Percentiles rank a stretch among this genome's conserved stretches.
These are phyloP conservation scores for Drosophila stalkeri DNA, from an alignment of 2,888 invertebrate species.

Conservation along the genomic window DNA sequence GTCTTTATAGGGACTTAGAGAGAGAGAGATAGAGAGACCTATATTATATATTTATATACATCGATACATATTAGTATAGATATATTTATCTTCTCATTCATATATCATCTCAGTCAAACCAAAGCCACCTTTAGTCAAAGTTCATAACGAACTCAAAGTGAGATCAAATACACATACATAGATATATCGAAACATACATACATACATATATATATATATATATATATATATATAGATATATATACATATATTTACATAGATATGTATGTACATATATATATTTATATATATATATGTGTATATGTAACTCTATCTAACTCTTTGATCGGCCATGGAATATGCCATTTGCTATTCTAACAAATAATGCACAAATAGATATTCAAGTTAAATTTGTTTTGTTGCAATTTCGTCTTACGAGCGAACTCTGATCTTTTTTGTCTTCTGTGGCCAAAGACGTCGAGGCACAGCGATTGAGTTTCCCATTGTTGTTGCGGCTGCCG, in stretches of 20 bases:
- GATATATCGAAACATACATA: too few species aligned
- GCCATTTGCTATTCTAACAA: slow-evolving; percentile 24
- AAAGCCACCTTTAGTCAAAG: too few species aligned
- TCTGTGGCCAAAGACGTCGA: slow-evolving; percentile 14
- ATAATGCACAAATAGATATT: slow-evolving; percentile 23
- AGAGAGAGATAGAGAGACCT: too few species aligned
- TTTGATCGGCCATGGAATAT: slow-evolving; percentile 39
- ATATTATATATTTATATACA: too few species aligned
- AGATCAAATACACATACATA: too few species aligned
- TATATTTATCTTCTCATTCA: too few species aligned
- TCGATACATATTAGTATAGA: too few species aligned
- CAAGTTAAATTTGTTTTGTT: slow-evolving; percentile 23
- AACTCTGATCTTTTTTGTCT: slow-evolving; percentile 70
- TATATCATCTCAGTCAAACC: too few species aligned
- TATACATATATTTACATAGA: background rate
- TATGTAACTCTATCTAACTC: background rate
- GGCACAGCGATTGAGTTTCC: slow-evolving; percentile 38
- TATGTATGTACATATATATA: background rate
- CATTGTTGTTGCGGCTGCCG: slow-evolving; percentile 39
- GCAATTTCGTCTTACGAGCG: slow-evolving; percentile 37
- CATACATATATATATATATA: too few species aligned
- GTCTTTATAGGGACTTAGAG: too few species aligned
- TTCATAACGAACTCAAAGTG: too few species aligned
- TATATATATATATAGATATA: too few species aligned
- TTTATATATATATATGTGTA: background rate